phyloP scores from a whole-genome alignment of 2,888 invertebrate species.

The Ellobium chinense region DNA sequence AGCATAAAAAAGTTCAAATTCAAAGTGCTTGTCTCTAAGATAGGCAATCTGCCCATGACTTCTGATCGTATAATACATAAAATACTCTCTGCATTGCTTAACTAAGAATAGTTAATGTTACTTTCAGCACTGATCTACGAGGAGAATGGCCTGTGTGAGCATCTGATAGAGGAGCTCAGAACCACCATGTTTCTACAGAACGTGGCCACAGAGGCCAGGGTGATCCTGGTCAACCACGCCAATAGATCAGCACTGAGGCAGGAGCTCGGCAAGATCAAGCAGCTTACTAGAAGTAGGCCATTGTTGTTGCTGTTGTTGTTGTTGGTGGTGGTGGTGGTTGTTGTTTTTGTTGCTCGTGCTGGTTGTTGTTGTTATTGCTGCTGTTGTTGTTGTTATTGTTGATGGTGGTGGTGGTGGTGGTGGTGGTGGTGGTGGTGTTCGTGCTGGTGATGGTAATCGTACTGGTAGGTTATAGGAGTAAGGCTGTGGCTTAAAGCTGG shows the following conservation, averaged over 20 bases:
- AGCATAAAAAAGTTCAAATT: no score
- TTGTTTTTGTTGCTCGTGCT: neutral
- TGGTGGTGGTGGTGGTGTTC: neutral
- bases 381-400: no score
- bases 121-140: slow-evolving; percentile 22
- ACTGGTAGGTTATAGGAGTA: no score
- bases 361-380: neutral
- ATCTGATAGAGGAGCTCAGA: neutral
- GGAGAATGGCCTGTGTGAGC: slow-evolving; percentile 15
- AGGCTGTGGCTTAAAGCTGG: no score
- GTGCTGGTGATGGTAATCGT: no score
- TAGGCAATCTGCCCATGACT: no score
- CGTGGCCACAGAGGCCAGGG: neutral
- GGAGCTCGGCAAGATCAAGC: neutral
- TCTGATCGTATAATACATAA: no score
- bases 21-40: no score
- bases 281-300: slow-evolving; percentile 33
- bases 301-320: neutral
- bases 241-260: neutral
- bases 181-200: neutral
- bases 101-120: no score
- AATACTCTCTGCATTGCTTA: no score
- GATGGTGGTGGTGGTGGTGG: neutral
- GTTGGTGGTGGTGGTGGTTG: neutral
- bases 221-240: neutral